These are phyloP conservation scores for Poeciliopsis turneri DNA, from an alignment of 2,797 vertebrate species.

Conservation along the genomic window DNA sequence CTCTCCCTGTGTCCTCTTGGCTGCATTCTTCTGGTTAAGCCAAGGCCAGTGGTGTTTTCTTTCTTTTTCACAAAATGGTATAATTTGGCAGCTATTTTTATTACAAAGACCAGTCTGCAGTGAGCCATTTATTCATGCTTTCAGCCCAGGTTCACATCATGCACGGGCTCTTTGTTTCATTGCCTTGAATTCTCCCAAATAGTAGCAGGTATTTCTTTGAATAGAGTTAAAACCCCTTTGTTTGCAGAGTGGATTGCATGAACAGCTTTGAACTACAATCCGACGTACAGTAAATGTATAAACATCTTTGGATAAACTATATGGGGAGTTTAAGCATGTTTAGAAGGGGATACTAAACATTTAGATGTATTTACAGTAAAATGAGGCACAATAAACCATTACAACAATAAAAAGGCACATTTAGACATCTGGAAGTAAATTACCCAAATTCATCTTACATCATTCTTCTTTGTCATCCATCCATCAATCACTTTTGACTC, in stretches of 20 bases:
- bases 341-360: conserved; percentile 3
- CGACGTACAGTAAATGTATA: background rate
- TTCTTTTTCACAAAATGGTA: conserved; percentile 74
- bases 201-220: conserved; percentile 21
- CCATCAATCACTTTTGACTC: background rate
- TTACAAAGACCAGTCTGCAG: conserved; percentile 67
- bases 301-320: background rate
- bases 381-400: background rate
- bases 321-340: background rate
- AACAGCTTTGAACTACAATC: conserved; percentile 2
- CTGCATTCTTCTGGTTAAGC: conserved; percentile 75
- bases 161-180: conserved; percentile 42
- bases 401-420: background rate
- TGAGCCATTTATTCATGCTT: conserved; percentile 54
- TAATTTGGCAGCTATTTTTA: conserved; percentile 85
- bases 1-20: conserved; percentile 53
- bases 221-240: background rate
- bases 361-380: background rate
- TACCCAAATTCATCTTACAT: background rate
- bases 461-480: background rate
- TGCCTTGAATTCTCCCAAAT: conserved; percentile 31
- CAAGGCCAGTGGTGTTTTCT: conserved; percentile 66
- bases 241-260: conserved; percentile 3
- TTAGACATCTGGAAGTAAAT: background rate
- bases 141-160: conserved; percentile 49